Conservation (phyloP, 2,113 vertebrate species). For the Tringa solitaria region DNA sequence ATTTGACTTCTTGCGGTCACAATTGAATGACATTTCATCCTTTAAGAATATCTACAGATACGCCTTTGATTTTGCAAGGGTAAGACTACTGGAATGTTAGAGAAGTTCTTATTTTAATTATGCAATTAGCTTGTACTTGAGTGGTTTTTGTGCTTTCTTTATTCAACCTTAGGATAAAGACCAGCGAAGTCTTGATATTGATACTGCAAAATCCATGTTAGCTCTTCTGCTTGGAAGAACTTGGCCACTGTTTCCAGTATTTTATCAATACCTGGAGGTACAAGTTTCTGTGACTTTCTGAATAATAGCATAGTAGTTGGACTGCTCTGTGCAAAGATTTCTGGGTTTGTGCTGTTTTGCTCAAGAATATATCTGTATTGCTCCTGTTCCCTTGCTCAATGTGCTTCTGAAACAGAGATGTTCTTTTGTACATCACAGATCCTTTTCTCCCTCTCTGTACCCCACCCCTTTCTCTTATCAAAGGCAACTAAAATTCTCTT, state of each 20-base stretch:
- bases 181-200: conserved; percentile 94
- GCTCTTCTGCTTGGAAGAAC: conserved; percentile 90
- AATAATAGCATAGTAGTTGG: not conserved
- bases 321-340: not conserved
- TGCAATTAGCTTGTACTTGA: not conserved
- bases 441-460: not conserved
- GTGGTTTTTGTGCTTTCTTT: not conserved
- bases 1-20: conserved; percentile 88
- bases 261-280: conserved; percentile 95
- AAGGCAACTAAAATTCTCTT: not conserved
- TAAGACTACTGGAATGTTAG: conserved; percentile 68
- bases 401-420: not conserved
- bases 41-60: conserved; percentile 99
- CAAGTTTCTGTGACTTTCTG: conserved; percentile 9
- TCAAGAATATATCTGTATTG: not conserved
- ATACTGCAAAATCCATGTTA: conserved; percentile 95
- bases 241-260: conserved; percentile 93
- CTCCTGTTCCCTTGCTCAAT: not conserved
- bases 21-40: conserved; percentile 87
- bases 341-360: not conserved
- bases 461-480: not conserved
- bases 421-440: not conserved
- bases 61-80: conserved; percentile 96
- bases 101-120: not conserved
- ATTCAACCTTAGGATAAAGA: conserved; percentile 85